A percentile compares a stretch with the other conserved stretches of the same genome.
These are phyloP conservation scores for Antrozous pallidus DNA, from an alignment of 2,797 vertebrate species.

Conservation along the genomic window DNA sequence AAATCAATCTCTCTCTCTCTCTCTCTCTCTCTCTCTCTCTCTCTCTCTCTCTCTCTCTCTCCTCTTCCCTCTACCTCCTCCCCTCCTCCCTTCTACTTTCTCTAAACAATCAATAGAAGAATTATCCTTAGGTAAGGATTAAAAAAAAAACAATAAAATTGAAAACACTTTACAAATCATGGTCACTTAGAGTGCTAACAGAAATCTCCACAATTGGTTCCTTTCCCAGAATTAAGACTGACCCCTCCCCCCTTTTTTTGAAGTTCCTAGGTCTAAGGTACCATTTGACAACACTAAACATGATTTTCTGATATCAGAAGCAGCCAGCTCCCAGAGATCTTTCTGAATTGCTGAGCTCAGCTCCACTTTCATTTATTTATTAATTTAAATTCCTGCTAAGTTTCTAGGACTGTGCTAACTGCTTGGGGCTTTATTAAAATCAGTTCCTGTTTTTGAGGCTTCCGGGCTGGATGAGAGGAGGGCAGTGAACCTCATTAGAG, in stretches of 20 bases:
- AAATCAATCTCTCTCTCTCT: no score
- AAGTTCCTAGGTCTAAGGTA: not conserved
- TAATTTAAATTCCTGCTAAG: not conserved
- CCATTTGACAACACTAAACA: not conserved
- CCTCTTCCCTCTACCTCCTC: no score
- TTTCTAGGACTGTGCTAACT: not conserved
- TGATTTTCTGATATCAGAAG: not conserved
- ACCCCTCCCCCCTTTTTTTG: not conserved
- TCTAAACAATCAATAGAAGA: no score
- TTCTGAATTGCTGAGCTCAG: not conserved
- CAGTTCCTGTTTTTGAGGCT: not conserved
- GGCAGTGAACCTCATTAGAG: not conserved
- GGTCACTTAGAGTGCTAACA: not conserved
- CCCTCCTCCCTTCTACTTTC: no score
- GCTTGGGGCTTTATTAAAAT: not conserved
- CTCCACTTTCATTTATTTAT: not conserved
- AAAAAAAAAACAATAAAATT: not conserved
- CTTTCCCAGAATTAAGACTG: not conserved
- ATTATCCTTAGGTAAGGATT: no score
- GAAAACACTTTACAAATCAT: not conserved
- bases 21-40: no score
- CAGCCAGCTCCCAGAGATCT: not conserved
- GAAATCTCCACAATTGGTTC: not conserved
- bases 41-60: no score
- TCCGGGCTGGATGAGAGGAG: not conserved